Base-by-base conservation (phyloP, 2,113 vertebrate species). In the Oryzias woworae region DNA sequence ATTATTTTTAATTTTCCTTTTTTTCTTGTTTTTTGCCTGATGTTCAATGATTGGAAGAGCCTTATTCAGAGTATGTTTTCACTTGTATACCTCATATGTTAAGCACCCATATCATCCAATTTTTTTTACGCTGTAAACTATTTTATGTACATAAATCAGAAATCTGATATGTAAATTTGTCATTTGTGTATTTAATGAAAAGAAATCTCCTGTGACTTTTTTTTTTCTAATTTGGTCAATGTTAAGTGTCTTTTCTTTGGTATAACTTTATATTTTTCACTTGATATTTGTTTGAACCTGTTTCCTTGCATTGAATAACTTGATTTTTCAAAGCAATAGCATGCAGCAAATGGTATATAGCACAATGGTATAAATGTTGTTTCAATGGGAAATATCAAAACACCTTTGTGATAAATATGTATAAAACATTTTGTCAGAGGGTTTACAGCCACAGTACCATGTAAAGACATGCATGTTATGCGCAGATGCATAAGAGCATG, bases 311-410 rank as follows among this genome's bases (percentile, higher is more conserved):
- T 90, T 79, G 62, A 81, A 92, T 90, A 54, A 80, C 88, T 87
- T 90, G 76, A 86, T 90, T 90, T 89, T 90, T 88, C 90, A 92
- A 95, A 97, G 96, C 96, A 98, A 98, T 98, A 98, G 95, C 91
- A 94, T 95, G 95, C 95, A 94, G 92, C 92, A 92, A 92, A 93
- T 74, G 84, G 79, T 88, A 92, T 92, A 94, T 95, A 98, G 95
- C 95, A 97, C 96, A 96, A 96, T 88, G 79, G 84, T 91, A 91
- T 89, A 74, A 78, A 88, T 87, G 77, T 86, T 75, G 73, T 86
- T 84, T 73, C 90, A 20, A 90, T 86, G 88, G 88, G 82, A 89
- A 92, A 74, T 81, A 76, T 18, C 90, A 87, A 91, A 86, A 88
- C 87, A 88, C 87, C 88, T 93, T 88, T 86, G 75, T 94, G 69